Evolutionary conservation across 2,113 vertebrate species (phyloP), one percentile per base, ranked within the genome.

Genomic region (Eidolon helvum): DNA sequence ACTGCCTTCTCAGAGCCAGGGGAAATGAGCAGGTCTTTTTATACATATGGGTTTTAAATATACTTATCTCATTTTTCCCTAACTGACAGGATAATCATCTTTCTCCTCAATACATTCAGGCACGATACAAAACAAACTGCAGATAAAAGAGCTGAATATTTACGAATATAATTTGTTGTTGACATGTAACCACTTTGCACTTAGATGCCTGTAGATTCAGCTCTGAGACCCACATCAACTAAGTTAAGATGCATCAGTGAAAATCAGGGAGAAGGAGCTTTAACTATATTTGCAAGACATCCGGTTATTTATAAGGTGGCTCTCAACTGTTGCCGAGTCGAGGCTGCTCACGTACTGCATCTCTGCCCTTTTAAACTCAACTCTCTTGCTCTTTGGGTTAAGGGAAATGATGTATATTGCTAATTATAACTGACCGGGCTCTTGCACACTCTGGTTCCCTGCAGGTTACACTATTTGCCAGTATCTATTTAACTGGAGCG

Each of bases 381-480:
- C 87, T 45, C 35, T 89, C 63, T 69, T 53, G n/a, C 95, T 93
- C 97, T 96, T 50, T 45, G 87, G 90, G 53, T 57, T 77, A 35
- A 93, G 59, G 7, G 83, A 93, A 90, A 94, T 97, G 93, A 98
- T 97, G 68, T 87, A 90, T 96, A 92, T 63, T 96, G 98, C 95
- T 97, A 97, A 97, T 98, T 98, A 95, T 61, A 98, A 77, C 84
- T 0, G 9, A 38, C 87, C 43, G 71, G 94, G 53, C 72, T 95
- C 88, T 97, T 93, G 84, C 77, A 95, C 68, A 26, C 92, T 95
- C 85, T 38, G 90, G 57, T 74, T 97, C 97, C 96, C 84, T 72
- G 85, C 69, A 97, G 90, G 57, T 0, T 28, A 79, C 0, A 66
- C 71, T 66, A 45, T 57, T 71, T 79, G 90, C 96, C 97, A 97